phyloP scores from a whole-genome alignment of 2,888 invertebrate species.

The Trissonchulus sp. region DNA sequence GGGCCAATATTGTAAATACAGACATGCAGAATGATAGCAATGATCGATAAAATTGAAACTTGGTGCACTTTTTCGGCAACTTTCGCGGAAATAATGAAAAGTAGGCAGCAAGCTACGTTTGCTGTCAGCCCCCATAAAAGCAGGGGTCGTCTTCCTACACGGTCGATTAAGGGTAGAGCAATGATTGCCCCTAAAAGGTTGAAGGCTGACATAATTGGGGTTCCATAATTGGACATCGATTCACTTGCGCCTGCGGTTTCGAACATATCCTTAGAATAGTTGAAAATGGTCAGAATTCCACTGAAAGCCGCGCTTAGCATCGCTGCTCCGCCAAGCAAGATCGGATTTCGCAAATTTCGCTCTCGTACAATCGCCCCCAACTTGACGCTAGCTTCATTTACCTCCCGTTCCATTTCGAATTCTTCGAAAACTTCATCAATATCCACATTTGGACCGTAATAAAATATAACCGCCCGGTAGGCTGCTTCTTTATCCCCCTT shows the following conservation, averaged over 20 bases:
- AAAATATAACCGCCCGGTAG: not conserved
- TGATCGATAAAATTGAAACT: not conserved
- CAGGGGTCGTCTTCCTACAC: conserved; percentile 21
- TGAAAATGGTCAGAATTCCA: conserved; percentile 31
- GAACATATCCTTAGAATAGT: conserved; percentile 22
- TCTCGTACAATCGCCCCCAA: not conserved
- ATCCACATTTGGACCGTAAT: not conserved
- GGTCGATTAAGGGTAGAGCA: conserved; percentile 26
- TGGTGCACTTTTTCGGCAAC: not conserved
- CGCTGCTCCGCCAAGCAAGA: conserved; percentile 9
- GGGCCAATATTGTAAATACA: conserved; percentile 31
- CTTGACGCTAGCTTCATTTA: not conserved
- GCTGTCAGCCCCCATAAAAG: conserved; percentile 8
- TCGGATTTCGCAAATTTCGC: not conserved
- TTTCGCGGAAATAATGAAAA: conserved; percentile 14
- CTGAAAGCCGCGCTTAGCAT: conserved; percentile 24
- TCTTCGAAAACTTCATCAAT: conserved; percentile 23
- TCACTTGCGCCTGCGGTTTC: not conserved
- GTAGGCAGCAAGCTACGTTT: not conserved
- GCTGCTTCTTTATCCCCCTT: conserved; percentile 15
- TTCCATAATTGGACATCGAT: not conserved
- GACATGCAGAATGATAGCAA: conserved; percentile 27
- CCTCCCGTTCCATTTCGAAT: not conserved
- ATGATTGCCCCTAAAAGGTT: conserved; percentile 26
- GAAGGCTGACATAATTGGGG: conserved; percentile 25